phyloP scores from a whole-genome alignment of 2,113 vertebrate species.

The Illadopsis cleaveri region DNA sequence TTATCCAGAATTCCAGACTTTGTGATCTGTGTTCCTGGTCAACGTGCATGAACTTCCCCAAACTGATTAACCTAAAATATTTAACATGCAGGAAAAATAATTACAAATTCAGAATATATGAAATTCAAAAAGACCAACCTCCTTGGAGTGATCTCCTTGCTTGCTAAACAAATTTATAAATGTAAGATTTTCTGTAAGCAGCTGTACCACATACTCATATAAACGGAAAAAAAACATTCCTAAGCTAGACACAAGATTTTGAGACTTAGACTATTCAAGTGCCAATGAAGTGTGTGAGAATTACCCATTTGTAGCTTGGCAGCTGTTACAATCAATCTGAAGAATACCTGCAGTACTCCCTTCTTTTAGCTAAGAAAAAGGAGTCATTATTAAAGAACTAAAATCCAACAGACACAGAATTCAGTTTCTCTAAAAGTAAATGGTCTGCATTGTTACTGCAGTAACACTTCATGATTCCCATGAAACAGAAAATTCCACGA shows the following conservation, averaged over 20 bases:
- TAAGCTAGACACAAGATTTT: neutral
- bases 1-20: neutral
- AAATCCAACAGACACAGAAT: neutral
- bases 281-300: neutral
- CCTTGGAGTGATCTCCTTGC: neutral
- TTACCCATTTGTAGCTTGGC: neutral
- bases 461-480: neutral
- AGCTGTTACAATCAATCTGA: neutral
- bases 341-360: neutral
- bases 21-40: neutral
- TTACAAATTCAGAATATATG: neutral
- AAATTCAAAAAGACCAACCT: neutral
- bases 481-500: neutral
- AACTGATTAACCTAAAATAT: neutral
- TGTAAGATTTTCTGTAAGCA: neutral
- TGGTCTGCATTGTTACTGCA: neutral
- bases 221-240: neutral
- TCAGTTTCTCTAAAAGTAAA: neutral
- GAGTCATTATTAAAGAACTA: neutral
- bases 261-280: neutral
- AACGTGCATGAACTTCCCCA: neutral
- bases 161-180: neutral
- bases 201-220: neutral
- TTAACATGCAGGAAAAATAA: neutral
- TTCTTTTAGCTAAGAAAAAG: neutral